Conservation (phyloP, 2,797 vertebrate species). For the Myotis vivesi region DNA sequence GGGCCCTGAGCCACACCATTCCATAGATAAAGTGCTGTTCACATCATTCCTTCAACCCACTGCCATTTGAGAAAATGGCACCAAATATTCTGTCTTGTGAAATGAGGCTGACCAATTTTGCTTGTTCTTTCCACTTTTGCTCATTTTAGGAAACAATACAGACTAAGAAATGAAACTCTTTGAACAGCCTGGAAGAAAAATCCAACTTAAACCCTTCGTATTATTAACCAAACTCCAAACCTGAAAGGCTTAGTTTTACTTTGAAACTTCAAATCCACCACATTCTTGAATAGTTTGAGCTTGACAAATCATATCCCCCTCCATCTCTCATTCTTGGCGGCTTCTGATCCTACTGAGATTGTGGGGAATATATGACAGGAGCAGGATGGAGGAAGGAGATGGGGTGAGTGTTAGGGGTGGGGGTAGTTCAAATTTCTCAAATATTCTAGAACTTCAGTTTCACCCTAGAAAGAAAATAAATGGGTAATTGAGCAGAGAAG, state of each 20-base stretch:
- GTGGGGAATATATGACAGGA: background rate
- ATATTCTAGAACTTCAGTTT: background rate
- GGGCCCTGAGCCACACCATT: background rate
- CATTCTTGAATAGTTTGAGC: slow-evolving; percentile 32
- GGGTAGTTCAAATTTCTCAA: background rate
- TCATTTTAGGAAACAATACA: slow-evolving; percentile 61
- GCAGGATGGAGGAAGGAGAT: background rate
- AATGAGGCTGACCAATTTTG: slow-evolving; percentile 28
- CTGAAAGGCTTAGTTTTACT: slow-evolving; percentile 67
- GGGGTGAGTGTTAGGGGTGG: accelerated
- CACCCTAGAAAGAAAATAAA: background rate
- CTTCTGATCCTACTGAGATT: slow-evolving; percentile 22
- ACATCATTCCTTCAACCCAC: background rate
- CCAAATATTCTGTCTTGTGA: slow-evolving; percentile 21
- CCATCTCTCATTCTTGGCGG: background rate
- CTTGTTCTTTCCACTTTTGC: slow-evolving; percentile 28
- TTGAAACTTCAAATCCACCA: slow-evolving; percentile 72
- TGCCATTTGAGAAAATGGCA: slow-evolving; percentile 42
- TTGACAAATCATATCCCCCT: slow-evolving; percentile 50
- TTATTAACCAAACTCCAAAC: slow-evolving; percentile 70
- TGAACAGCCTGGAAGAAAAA: slow-evolving; percentile 67
- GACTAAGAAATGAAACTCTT: slow-evolving; percentile 68
- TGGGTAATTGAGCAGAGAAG: background rate
- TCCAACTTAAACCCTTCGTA: slow-evolving; percentile 65
- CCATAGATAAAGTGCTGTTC: background rate